These are phyloP conservation scores for Ormyrus pomaceus DNA, from an alignment of 2,888 invertebrate genomes.

Conservation along the genomic window DNA sequence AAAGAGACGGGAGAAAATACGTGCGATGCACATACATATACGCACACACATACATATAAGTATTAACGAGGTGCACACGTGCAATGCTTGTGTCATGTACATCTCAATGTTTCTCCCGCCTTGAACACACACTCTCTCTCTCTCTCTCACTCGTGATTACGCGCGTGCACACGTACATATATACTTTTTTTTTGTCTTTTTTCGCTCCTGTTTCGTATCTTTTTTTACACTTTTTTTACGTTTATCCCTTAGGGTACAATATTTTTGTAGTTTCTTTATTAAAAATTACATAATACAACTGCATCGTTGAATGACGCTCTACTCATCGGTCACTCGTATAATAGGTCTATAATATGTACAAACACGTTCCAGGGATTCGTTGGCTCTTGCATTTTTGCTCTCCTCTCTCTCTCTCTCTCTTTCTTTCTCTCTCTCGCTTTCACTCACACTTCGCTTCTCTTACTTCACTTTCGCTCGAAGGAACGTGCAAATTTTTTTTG, in stretches of 20 bases:
- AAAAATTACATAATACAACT: slow-evolving; percentile 33
- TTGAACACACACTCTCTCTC: not conserved
- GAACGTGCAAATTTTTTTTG: not conserved
- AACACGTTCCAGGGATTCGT: slow-evolving; percentile 12
- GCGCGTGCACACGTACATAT: not conserved
- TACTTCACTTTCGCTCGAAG: not conserved
- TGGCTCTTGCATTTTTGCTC: not conserved
- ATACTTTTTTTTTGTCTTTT: slow-evolving; percentile 28
- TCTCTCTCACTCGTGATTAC: not conserved
- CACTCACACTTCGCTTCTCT: not conserved
- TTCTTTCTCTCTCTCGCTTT: not conserved
- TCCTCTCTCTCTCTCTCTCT: not conserved
- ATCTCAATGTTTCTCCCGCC: not conserved
- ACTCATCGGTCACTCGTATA: slow-evolving; percentile 5
- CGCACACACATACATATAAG: not conserved
- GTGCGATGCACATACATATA: not conserved
- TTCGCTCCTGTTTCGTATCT: slow-evolving; percentile 17
- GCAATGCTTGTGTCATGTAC: not conserved
- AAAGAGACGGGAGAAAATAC: not conserved
- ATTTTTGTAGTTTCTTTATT: slow-evolving; percentile 8
- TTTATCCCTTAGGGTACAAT: not conserved
- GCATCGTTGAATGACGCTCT: slow-evolving; percentile 13
- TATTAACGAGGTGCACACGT: not conserved
- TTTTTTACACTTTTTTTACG: slow-evolving; percentile 25
- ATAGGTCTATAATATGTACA: slow-evolving; percentile 21